Evolutionary conservation across 2,888 invertebrate genomes (phyloP), one percentile per base, ranked within the genome.

Genomic region (Drosophila sordidapex): DNA sequence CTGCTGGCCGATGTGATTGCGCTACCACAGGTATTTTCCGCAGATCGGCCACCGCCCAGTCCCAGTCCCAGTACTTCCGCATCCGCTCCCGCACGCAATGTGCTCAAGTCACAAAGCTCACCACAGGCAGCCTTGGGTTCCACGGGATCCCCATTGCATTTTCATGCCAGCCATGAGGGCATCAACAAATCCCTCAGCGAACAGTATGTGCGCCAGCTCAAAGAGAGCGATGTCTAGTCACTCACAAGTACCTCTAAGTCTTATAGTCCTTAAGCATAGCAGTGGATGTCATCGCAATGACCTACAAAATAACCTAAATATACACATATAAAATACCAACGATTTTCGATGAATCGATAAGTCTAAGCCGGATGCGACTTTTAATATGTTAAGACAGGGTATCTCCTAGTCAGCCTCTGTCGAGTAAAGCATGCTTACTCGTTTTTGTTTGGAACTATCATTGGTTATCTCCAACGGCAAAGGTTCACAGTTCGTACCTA

Each of bases 1-100:
- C 93, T 97, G 5, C 93, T 96, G 6, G 96, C 97, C 15, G 95
- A 95, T 84, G 94, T 95, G 15, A 89, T 90, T 52, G 87, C 90
- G 0, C 53, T 86, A 36, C 90, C 91, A 4, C 83, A 90, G 71
- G 69, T 68, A 2, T 65, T 80, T 10, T 68, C 53, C 1, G 64
- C 62, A 4, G 79, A 74, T 13, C 71, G 70, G 10, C 89, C 83
- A 6, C 76, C 83, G 6, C 54, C 81, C 7, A 84, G 81, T 79
- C 83, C 83, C 18, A 79, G 56, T 78, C 83, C 83, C 27, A 80
- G 59, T 36, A 35, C 65, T 2, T 48, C 58, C 27, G 46, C 21
- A 13, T 40, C 56, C 13, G 15, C 31, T 25, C 63, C 63, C 5
- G 52, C 52, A 11, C 58, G 74, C 18, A 82, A 76, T 66, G 92